Conservation (phyloP, 2,888 invertebrate species). For the Coronaproctus castanopsis region DNA sequence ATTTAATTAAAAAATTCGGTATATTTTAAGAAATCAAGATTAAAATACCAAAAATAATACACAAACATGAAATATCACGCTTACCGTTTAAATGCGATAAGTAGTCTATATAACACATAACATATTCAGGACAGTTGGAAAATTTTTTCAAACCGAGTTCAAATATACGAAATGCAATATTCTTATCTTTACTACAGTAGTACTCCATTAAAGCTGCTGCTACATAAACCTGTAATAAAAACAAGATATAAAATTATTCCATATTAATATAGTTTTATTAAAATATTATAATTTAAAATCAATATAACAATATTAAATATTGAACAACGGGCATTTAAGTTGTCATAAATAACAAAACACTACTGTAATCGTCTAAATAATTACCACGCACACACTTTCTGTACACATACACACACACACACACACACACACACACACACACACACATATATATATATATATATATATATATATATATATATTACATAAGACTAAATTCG, state of each 20-base stretch:
- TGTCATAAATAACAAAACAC: not conserved
- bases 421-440: too few species aligned
- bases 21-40: too few species aligned
- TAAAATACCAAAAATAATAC: too few species aligned
- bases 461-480: too few species aligned
- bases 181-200: conserved; percentile 94
- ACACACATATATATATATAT: too few species aligned
- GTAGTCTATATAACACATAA: conserved; percentile 89
- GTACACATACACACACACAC: too few species aligned
- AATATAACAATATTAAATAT: not conserved
- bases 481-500: too few species aligned
- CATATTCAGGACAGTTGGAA: conserved; percentile 83
- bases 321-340: not conserved
- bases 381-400: too few species aligned
- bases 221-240: conserved; percentile 62
- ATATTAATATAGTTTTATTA: not conserved
- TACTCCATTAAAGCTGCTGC: conserved; percentile 98
- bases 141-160: conserved; percentile 94
- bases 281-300: not conserved
- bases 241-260: not conserved
- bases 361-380: too few species aligned
- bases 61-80: conserved; percentile 16
- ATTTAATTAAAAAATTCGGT: too few species aligned
- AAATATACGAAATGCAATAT: conserved; percentile 89
- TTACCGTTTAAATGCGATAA: conserved; percentile 86